Evolutionary conservation across 2,113 vertebrate genomes (phyloP).

Genomic region (Gymnogyps californianus): DNA sequence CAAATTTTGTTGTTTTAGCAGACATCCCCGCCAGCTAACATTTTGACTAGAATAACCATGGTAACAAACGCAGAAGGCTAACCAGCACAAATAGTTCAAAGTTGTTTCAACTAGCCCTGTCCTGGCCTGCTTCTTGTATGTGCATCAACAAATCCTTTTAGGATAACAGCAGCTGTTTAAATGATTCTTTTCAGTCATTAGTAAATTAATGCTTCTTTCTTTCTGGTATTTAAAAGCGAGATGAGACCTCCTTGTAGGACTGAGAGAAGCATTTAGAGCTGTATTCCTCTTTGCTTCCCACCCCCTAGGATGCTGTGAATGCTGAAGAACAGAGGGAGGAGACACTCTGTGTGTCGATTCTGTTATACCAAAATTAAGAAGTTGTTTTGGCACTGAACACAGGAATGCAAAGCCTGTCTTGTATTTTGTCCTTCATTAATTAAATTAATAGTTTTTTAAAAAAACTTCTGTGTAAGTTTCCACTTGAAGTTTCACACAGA

Average conservation of each 20-base stretch:
- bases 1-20: slow-evolving; percentile 33
- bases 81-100: neutral
- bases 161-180: neutral
- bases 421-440: neutral
- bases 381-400: neutral
- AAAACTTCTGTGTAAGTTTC: neutral
- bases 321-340: neutral
- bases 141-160: neutral
- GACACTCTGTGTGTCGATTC: neutral
- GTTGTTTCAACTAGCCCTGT: neutral
- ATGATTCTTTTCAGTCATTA: neutral
- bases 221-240: neutral
- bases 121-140: neutral
- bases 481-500: neutral
- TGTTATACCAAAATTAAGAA: neutral
- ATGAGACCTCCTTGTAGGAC: neutral
- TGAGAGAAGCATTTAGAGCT: neutral
- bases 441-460: neutral
- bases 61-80: neutral
- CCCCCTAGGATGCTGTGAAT: neutral
- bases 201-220: neutral
- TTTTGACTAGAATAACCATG: slow-evolving; percentile 39
- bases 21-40: neutral
- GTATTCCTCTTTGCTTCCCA: neutral
- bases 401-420: neutral